phyloP scores from a whole-genome alignment of 1,140 invertebrate genomes.

The Trypoxylus dichotomus region DNA sequence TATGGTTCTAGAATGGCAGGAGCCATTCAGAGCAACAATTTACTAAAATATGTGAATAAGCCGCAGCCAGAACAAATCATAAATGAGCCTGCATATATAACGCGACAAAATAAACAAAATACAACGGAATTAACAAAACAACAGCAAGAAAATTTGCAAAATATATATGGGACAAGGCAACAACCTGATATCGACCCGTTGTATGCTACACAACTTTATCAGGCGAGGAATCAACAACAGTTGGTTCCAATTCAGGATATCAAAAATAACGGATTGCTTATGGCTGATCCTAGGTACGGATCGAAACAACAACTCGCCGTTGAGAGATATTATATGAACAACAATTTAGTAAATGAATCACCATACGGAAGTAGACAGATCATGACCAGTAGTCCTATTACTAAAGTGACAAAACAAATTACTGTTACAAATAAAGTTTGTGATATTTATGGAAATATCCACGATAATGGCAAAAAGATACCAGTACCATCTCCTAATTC shows the following conservation, averaged over 20 bases:
- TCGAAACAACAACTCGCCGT: not conserved
- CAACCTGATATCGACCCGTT: slow-evolving; percentile 4
- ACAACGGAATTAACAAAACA: not conserved
- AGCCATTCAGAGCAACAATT: not conserved
- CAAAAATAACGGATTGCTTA: not conserved
- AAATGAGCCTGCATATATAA: not conserved
- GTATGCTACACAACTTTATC: not conserved
- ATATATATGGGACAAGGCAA: slow-evolving; percentile 30
- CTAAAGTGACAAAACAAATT: slow-evolving; percentile 38
- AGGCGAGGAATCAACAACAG: not conserved
- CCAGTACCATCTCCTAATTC: slow-evolving; percentile 3
- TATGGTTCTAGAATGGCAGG: not conserved
- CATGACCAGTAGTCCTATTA: not conserved
- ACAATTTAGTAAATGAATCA: slow-evolving; percentile 8
- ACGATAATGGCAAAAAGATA: slow-evolving; percentile 40
- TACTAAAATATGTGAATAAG: not conserved
- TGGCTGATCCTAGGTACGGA: not conserved
- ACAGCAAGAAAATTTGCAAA: slow-evolving; percentile 23
- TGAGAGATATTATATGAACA: not conserved
- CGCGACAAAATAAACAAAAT: slow-evolving; percentile 3
- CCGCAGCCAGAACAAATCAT: not conserved
- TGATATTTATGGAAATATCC: slow-evolving; percentile 52
- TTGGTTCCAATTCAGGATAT: slow-evolving; percentile 2
- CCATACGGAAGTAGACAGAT: slow-evolving; percentile 21
- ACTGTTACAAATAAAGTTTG: slow-evolving; percentile 49